Evolutionary conservation across 2,113 vertebrate species (phyloP), one percentile per base, ranked within the genome.

Genomic region (Engystomops pustulosus): DNA sequence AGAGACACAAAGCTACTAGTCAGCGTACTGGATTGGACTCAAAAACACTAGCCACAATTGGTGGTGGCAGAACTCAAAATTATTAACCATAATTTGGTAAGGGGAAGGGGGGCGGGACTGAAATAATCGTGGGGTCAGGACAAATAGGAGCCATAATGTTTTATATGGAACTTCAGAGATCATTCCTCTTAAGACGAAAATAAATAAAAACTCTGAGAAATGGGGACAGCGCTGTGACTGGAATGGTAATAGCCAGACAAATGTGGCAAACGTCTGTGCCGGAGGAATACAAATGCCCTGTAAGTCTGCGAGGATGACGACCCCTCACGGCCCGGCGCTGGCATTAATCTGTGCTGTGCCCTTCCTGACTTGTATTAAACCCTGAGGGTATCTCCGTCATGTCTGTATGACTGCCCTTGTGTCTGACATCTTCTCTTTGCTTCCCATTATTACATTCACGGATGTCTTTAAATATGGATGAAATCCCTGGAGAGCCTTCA

Each of bases 251-350:
- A 67, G 60, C 6, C 27, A 65, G 62, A 67, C 62, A 34, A 65
- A 8, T 34, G 62, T 18, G 60, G 62, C 30, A 10, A 36, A 34
- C 17, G 9, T 67, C 62, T 67, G 62, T 67, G 62, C 32, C 10
- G 62, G 7, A 67, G 62, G 62, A 67, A 67, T 67, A 36, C 62
- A 67, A 67, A 67, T 67, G 32, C 30, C 62, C 62, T 36, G 62
- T 36, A 36, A 67, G 62, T 14, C 60, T 32, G 27, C 60, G 25
- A 15, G 58, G 0, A 30, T 0, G 12, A 14, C 2, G 62, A 32
- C 30, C 32, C 62, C 62, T 32, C 62, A 8, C 7, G 32, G 32
- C 62, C 62, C 20, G 62, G 62, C 18, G 17, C 30, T 36, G 62
- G 6, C 62, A 20, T 20, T 67, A 30, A 67, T 67, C 62, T 34